Conservation (phyloP, 1,140 invertebrate genomes). For the Pseudobourletiella spinata region DNA sequence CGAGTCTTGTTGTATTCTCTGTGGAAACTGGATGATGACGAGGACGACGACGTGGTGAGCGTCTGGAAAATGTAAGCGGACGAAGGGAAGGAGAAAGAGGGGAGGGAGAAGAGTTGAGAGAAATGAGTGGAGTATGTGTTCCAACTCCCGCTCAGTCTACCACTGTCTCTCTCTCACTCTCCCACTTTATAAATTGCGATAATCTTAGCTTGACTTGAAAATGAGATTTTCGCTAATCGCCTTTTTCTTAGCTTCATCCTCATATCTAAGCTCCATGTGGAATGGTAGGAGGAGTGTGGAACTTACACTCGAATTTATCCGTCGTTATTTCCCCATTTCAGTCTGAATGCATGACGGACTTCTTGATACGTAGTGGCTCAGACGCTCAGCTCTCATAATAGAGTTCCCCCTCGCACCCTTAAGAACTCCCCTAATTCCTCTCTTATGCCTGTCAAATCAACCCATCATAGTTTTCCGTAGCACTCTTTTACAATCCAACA, state of each 20-base stretch:
- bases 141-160: not conserved
- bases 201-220: slow-evolving; percentile 28
- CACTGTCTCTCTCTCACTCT: not conserved
- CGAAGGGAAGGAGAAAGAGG: not conserved
- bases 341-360: not conserved
- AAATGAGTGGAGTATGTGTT: no score
- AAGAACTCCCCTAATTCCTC: no score
- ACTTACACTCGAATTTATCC: not conserved
- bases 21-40: not conserved
- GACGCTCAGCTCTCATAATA: no score
- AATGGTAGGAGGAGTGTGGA: not conserved
- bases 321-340: slow-evolving; percentile 13
- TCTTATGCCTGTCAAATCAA: no score
- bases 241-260: slow-evolving; percentile 17
- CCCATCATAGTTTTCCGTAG: no score
- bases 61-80: not conserved
- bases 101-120: not conserved
- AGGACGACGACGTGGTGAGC: not conserved
- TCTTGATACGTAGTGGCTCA: no score
- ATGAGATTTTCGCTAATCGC: slow-evolving; percentile 29
- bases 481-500: no score
- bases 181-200: slow-evolving; percentile 25
- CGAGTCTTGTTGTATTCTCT: not conserved
- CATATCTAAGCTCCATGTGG: not conserved
- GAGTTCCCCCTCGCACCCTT: no score